These are phyloP conservation scores for Ptychochromis oligacanthus DNA, from an alignment of 2,113 vertebrate species.

Conservation along the genomic window DNA sequence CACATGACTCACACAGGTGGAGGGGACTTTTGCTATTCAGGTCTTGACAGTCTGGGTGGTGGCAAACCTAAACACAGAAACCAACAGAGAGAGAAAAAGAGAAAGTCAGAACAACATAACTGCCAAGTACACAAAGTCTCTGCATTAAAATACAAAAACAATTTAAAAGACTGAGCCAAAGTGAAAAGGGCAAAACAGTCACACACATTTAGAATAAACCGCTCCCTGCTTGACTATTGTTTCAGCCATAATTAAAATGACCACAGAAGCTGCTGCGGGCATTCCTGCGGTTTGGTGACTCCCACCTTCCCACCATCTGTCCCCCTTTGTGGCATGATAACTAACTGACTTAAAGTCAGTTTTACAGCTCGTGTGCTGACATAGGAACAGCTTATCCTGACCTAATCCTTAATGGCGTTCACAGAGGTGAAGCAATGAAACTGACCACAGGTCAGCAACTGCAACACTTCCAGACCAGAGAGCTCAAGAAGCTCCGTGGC, in stretches of 20 bases:
- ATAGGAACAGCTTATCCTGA: conserved; percentile 35
- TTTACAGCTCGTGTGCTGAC: conserved; percentile 38
- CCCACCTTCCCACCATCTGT: conserved; percentile 57
- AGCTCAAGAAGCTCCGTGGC: neutral
- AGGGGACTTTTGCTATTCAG: conserved; percentile 85
- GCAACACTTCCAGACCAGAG: neutral
- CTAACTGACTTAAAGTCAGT: conserved; percentile 51
- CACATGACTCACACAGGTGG: conserved; percentile 89
- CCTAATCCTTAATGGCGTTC: neutral
- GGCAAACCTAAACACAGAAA: conserved; percentile 86
- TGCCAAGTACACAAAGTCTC: conserved; percentile 12
- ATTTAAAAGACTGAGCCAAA: neutral
- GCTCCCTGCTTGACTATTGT: conserved; percentile 47
- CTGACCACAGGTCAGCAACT: conserved; percentile 38
- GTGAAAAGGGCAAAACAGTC: conserved; percentile 31
- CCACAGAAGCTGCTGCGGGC: conserved; percentile 34
- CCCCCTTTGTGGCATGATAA: conserved; percentile 16
- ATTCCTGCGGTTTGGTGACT: conserved; percentile 56
- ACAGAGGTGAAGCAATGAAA: neutral
- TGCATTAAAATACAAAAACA: conserved; percentile 1
- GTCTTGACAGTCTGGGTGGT: conserved; percentile 88
- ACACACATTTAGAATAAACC: conserved; percentile 37
- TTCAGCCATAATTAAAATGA: conserved; percentile 39
- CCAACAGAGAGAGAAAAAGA: conserved; percentile 45
- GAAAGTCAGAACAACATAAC: conserved; percentile 11